A percentile compares a stretch with the other conserved stretches of the same genome.
These are phyloP conservation scores for Alosa alosa DNA, from an alignment of 2,113 vertebrate species.

Conservation along the genomic window DNA sequence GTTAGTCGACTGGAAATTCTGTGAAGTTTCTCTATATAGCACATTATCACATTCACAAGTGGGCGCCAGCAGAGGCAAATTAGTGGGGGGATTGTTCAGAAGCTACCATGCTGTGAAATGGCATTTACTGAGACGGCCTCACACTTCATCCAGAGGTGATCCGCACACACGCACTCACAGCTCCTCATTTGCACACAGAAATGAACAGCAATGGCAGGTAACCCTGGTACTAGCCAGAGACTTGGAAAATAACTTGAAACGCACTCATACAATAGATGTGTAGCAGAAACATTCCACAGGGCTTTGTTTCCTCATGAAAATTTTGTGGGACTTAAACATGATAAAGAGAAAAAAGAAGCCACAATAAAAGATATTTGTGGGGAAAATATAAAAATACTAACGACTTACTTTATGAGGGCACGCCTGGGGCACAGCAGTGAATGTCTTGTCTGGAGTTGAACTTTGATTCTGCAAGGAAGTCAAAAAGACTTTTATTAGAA, in stretches of 20 bases:
- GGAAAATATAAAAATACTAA: background rate
- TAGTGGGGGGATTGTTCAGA: background rate
- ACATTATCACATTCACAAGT: slow-evolving; percentile 71
- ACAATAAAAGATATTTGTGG: slow-evolving; percentile 15
- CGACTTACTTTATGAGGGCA: slow-evolving; percentile 78
- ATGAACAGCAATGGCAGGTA: background rate
- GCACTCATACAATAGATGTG: background rate
- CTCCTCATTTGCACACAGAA: background rate
- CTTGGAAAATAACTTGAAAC: background rate
- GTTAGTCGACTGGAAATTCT: slow-evolving; percentile 71
- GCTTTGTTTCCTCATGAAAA: background rate
- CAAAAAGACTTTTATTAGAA: slow-evolving; percentile 23
- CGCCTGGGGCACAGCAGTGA: slow-evolving; percentile 63
- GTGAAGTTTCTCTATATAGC: slow-evolving; percentile 69
- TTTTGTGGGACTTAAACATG: background rate
- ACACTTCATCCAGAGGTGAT: slow-evolving; percentile 31
- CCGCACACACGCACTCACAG: slow-evolving; percentile 29
- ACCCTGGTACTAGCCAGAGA: background rate
- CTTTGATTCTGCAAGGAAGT: slow-evolving; percentile 45
- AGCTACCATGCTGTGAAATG: background rate
- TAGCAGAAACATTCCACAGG: background rate
- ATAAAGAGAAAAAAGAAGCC: background rate
- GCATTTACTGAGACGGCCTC: background rate
- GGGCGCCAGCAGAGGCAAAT: slow-evolving; percentile 29
- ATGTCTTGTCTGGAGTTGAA: slow-evolving; percentile 71